Percentiles rank a stretch among this genome's conserved stretches.
These are phyloP conservation scores for Alces alces DNA, from an alignment of 2,113 vertebrate species.

Conservation along the genomic window DNA sequence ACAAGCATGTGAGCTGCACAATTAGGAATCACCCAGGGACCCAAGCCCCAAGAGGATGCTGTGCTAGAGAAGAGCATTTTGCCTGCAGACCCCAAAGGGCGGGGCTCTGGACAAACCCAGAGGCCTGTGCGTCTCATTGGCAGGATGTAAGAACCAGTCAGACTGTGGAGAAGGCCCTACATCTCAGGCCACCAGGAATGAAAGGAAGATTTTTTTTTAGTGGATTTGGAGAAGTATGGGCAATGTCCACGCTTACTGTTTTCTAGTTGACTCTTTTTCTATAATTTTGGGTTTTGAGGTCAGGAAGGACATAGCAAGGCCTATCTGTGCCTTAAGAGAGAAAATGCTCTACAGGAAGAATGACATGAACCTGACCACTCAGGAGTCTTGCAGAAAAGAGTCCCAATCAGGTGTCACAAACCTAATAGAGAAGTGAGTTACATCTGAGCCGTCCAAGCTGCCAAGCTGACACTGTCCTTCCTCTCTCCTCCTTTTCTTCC, in stretches of 20 bases:
- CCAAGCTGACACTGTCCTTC: neutral
- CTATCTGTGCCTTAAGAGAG: neutral
- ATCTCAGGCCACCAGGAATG: neutral
- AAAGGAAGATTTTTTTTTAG: neutral
- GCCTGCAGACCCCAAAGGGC: neutral
- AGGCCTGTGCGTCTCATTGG: neutral
- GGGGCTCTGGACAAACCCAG: neutral
- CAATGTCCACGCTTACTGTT: neutral
- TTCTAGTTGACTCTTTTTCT: neutral
- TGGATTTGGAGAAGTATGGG: neutral
- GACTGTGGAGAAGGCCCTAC: neutral
- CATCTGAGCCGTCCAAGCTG: neutral
- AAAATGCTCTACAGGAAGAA: neutral
- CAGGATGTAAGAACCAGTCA: neutral
- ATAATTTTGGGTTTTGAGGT: neutral
- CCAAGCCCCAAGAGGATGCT: neutral
- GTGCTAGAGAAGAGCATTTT: neutral
- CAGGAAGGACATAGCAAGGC: neutral
- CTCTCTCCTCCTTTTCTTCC: neutral
- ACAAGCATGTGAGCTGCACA: neutral
- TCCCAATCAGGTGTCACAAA: neutral
- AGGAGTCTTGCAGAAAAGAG: neutral
- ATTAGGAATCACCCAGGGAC: neutral
- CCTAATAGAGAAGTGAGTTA: neutral
- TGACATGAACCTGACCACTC: neutral